A percentile compares a stretch with the other conserved stretches of the same genome.
Conservation (phyloP, 2,113 vertebrate genomes). For the Ascaphus truei region DNA sequence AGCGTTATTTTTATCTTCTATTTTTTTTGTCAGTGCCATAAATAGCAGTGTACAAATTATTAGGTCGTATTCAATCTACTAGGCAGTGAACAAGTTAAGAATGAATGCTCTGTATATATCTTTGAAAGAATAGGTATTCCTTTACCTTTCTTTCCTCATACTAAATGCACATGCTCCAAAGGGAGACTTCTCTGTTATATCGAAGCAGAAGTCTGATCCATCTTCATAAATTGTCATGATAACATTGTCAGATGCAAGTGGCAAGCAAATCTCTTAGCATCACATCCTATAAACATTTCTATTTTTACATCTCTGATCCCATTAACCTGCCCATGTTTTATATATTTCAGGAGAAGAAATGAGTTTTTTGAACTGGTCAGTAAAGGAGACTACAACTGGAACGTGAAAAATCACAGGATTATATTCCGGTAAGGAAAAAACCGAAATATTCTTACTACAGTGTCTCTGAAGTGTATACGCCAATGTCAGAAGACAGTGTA, state of each 20-base stretch:
- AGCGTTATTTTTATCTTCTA: no score
- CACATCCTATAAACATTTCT: slow-evolving; percentile 31
- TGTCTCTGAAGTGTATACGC: not conserved
- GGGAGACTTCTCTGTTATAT: slow-evolving; percentile 11
- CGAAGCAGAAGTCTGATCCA: slow-evolving; percentile 47
- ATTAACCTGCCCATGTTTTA: slow-evolving; percentile 43
- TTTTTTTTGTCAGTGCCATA: no score
- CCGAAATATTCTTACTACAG: not conserved
- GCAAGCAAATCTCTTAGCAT: slow-evolving; percentile 32
- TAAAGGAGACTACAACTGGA: slow-evolving; percentile 93
- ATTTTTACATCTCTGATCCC: slow-evolving; percentile 32
- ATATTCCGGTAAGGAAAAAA: slow-evolving; percentile 82
- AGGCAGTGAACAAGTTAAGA: not conserved
- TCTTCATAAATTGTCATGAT: slow-evolving; percentile 59
- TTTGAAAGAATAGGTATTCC: slow-evolving; percentile 14
- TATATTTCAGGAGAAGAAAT: slow-evolving; percentile 79
- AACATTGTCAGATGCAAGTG: slow-evolving; percentile 50
- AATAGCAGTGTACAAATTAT: no score
- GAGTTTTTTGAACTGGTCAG: slow-evolving; percentile 94
- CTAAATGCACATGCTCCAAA: not conserved
- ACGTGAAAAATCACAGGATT: slow-evolving; percentile 83
- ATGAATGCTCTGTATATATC: not conserved
- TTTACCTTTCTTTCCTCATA: slow-evolving; percentile 13
- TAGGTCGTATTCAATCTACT: no score
- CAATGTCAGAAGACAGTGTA: no score